A percentile compares a stretch with the other conserved stretches of the same genome.
phyloP scores from a whole-genome alignment of 2,113 vertebrate species.

The Rhizomys pruinosus region DNA sequence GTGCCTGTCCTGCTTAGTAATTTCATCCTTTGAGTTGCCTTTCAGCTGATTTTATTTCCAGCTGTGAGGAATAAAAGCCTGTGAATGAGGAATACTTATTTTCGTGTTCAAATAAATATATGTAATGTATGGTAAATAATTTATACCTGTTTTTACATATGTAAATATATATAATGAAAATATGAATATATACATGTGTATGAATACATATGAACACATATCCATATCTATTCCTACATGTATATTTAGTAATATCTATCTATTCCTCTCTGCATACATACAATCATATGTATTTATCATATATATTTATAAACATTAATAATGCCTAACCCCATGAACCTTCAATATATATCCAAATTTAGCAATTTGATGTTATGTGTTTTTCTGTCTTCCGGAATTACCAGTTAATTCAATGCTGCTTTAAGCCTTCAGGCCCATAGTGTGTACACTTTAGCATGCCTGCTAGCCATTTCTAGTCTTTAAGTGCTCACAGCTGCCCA shows the following conservation, averaged over 20 bases:
- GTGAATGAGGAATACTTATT: constrained; percentile 54
- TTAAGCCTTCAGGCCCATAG: neutral
- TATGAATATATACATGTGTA: neutral
- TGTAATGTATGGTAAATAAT: neutral
- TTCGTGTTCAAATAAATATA: neutral
- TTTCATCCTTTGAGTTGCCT: constrained; percentile 61
- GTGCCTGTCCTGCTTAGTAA: constrained; percentile 59
- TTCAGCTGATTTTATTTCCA: constrained; percentile 67
- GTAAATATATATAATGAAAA: neutral
- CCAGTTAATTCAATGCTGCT: neutral
- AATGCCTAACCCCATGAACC: neutral
- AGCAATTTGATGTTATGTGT: neutral
- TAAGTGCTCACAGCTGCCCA: neutral
- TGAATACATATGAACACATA: neutral
- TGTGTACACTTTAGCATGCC: neutral
- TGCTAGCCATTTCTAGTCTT: neutral
- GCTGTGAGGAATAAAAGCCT: neutral
- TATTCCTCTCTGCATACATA: neutral
- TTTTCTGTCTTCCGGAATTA: neutral
- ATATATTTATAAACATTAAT: constrained; percentile 2
- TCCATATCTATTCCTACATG: neutral
- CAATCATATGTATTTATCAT: neutral
- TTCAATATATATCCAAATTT: neutral
- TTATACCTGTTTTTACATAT: neutral
- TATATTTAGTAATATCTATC: neutral